Base-by-base conservation (phyloP, 2,888 invertebrate genomes). In the Linnaemya vulpina region DNA sequence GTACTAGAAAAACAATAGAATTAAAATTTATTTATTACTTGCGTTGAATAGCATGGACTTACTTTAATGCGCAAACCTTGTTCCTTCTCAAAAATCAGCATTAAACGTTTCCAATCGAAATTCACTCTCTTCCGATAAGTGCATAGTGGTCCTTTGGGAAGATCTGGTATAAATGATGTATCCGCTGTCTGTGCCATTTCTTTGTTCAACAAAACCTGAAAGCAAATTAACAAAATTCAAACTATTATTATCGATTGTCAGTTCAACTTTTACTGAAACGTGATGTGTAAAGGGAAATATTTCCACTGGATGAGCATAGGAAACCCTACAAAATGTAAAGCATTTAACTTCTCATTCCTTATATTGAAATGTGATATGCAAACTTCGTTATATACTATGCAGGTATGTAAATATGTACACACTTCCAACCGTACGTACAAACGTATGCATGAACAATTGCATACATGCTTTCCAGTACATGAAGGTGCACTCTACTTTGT, bases 21-120 rank as follows among this genome's bases (percentile, higher is more conserved):
- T 8, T n/a, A 10, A 4, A 40, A 11, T 30, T 15, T 25, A 51
- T 35, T 38, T 5, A 0, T n/a, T 17, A 20, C 9, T 20, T 20
- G 46, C 15, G 8, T 25, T 30, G n/a, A 9, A 58, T 1, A 30
- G 1, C 3, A 58, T 25, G 4, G 51, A 87, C 91, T 92, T 92
- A 98, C 98, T 95, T 97, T 97, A 83, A 96, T 94, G 90, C 94
- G 94, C 43, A 98, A 92, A 85, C 94, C 93, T 68, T 96, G 95
- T 89, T 96, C 95, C 87, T 96, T 96, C 91, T 97, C 97, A 83
- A 98, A 93, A 74, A 96, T 94, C 58, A 96, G 90, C 90, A 96
- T 96, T 92, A 98, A 94, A 86, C 94, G 94, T 92, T 97, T 97
- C 97, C 98, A 98, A 90, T 97, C 94, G 89, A 98, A 98, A 17